Evolutionary conservation across 2,888 invertebrate genomes (phyloP), one percentile per base, ranked within the genome.

Genomic region (Dione vanillae): DNA sequence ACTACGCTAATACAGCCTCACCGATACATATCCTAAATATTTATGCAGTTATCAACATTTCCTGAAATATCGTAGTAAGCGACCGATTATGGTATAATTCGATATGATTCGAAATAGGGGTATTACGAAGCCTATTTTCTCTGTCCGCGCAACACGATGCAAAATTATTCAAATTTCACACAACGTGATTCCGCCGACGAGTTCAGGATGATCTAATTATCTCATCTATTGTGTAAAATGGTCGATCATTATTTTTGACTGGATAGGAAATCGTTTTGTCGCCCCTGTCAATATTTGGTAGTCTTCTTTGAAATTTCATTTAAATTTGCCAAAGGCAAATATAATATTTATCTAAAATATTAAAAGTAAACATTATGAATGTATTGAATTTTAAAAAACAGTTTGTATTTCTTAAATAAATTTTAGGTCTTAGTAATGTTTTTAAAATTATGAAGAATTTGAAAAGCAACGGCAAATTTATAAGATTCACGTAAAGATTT

Each of bases 161-260:
- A 80, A 85, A 85, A 83, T 86, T 87, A 87, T 85, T 86, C 82
- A 83, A 85, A 85, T 85, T 81, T 82, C 78, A 80, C 80, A 79
- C 80, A 76, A 81, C 77, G 80, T 82, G 81, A 84, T 83, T 80
- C 78, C 75, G 76, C 73, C 76, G 75, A 79, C 76, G 78, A 77
- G 78, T 77, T 76, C 43, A 66, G 72, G 74, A 74, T 74, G 71
- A 77, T 76, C 75, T 73, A 77, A 78, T 76, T 77, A 75, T 72
- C 72, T 67, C 74, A 73, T 65, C 77, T 70, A 76, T 76, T 67
- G 71, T 62, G 62, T 61, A 56, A 70, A 73, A 74, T 54, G 58
- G 71, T 27, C 67, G 66, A 62, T 67, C 35, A 72, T 69, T 69
- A 54, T 75, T 74, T 71, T 74, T 61, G 52, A 20, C 45, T 37